Conservation (phyloP, 2,113 vertebrate genomes). For the Genyomyrus donnyi region DNA sequence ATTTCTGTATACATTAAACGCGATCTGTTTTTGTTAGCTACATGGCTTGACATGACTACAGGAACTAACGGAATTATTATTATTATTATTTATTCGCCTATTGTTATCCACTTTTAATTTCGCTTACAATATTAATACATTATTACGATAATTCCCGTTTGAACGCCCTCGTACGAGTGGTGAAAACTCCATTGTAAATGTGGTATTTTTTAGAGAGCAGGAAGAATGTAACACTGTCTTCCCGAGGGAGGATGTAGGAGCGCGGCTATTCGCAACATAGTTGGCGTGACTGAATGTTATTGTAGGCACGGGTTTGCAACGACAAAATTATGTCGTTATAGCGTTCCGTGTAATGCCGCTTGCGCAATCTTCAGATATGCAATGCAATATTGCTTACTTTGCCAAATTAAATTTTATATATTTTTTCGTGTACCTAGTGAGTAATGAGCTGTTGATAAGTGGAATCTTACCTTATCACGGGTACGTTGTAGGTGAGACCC, state of each 20-base stretch:
- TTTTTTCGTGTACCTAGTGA: not conserved
- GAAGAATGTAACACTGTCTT: slow-evolving; percentile 1
- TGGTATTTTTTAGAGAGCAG: not conserved
- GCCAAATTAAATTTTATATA: not conserved
- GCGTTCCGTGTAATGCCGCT: not conserved
- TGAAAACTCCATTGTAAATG: not conserved
- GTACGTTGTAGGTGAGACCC: not conserved
- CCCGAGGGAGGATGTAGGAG: not conserved
- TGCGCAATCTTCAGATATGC: not conserved
- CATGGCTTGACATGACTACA: not conserved
- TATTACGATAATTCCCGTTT: not conserved
- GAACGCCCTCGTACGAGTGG: not conserved
- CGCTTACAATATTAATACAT: not conserved
- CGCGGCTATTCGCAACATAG: not conserved
- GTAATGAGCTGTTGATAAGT: not conserved
- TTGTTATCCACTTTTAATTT: not conserved
- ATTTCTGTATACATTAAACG: not conserved
- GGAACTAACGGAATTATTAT: not conserved
- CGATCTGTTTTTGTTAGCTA: not conserved
- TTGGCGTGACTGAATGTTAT: not conserved
- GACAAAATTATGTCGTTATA: not conserved
- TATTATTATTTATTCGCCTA: not conserved
- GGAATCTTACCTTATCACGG: not conserved
- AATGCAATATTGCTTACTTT: not conserved
- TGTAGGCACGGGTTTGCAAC: not conserved